A percentile compares a stretch with the other conserved stretches of the same genome.
phyloP scores from a whole-genome alignment of 1,140 invertebrate genomes.

The Linepithema humile region DNA sequence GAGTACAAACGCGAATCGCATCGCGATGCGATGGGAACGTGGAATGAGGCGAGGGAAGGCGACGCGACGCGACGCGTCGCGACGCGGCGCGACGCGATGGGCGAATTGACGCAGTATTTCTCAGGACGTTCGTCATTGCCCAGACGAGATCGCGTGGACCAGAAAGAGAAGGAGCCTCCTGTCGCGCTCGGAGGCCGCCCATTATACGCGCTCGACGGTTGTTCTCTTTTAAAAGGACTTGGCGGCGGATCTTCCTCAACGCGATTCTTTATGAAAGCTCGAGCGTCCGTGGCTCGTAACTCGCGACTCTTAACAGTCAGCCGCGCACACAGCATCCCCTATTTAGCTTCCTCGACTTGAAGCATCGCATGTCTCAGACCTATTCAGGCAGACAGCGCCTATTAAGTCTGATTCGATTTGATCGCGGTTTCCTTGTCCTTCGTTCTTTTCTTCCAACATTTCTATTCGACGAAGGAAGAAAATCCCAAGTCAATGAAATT shows the following conservation, averaged over 20 bases:
- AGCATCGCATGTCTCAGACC: not conserved
- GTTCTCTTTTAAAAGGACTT: slow-evolving; percentile 75
- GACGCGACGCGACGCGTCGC: slow-evolving; percentile 33
- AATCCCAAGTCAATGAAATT: no score
- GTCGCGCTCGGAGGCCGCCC: slow-evolving; percentile 52
- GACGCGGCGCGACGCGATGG: slow-evolving; percentile 12
- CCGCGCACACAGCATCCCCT: slow-evolving; percentile 5
- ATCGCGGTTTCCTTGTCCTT: not conserved
- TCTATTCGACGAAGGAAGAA: not conserved
- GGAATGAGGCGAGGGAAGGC: slow-evolving; percentile 1
- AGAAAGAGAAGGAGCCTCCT: slow-evolving; percentile 28
- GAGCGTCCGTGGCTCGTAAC: slow-evolving; percentile 60
- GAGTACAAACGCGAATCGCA: slow-evolving; percentile 22
- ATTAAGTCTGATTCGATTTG: slow-evolving; percentile 21
- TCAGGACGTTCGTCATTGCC: slow-evolving; percentile 60
- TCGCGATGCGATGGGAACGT: slow-evolving; percentile 21
- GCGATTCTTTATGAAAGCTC: slow-evolving; percentile 68
- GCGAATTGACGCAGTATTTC: slow-evolving; percentile 38
- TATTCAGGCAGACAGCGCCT: slow-evolving; percentile 19
- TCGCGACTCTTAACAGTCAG: slow-evolving; percentile 44
- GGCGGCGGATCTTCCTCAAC: slow-evolving; percentile 64
- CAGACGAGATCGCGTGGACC: slow-evolving; percentile 44
- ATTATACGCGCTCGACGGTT: slow-evolving; percentile 67
- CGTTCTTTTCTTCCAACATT: not conserved
- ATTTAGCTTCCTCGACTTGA: slow-evolving; percentile 30